These are phyloP conservation scores for Anaspis maculata DNA, from an alignment of 2,888 invertebrate species.

Conservation along the genomic window DNA sequence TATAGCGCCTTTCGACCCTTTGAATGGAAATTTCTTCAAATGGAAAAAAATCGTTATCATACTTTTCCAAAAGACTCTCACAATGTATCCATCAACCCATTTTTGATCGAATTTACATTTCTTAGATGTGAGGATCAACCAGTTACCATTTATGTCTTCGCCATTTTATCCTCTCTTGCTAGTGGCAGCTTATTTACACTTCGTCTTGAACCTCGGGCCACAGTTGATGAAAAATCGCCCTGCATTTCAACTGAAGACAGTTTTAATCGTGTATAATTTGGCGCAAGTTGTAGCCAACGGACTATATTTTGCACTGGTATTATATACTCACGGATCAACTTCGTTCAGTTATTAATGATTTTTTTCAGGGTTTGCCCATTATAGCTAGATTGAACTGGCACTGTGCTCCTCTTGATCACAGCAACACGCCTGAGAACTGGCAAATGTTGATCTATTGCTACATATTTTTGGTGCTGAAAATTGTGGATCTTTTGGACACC, in stretches of 20 bases:
- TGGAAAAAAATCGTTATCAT: no score
- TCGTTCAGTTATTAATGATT: no score
- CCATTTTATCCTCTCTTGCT: constrained; percentile 16
- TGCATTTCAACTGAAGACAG: constrained; percentile 20
- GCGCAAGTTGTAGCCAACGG: constrained; percentile 21
- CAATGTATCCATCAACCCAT: no score
- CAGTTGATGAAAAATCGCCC: constrained; percentile 23
- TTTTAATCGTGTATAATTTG: constrained; percentile 21
- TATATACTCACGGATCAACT: no score
- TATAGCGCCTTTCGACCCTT: no score
- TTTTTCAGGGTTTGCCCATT: no score
- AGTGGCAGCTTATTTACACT: constrained; percentile 17
- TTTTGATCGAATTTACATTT: no score
- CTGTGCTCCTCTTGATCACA: constrained; percentile 66
- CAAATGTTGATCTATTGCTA: constrained; percentile 53
- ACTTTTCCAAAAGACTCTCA: no score
- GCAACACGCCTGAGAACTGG: constrained; percentile 50
- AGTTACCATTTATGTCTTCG: constrained; percentile 23
- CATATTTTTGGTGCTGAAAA: constrained; percentile 61
- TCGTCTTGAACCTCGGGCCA: constrained; percentile 22
- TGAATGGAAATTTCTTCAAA: no score
- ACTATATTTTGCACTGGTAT: no score
- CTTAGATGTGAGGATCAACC: no score
- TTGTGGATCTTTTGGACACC: constrained; percentile 67
- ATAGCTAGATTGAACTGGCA: constrained; percentile 14